A percentile compares a stretch with the other conserved stretches of the same genome.
phyloP scores from a whole-genome alignment of 2,888 invertebrate genomes.

The Phytoseiulus persimilis region DNA sequence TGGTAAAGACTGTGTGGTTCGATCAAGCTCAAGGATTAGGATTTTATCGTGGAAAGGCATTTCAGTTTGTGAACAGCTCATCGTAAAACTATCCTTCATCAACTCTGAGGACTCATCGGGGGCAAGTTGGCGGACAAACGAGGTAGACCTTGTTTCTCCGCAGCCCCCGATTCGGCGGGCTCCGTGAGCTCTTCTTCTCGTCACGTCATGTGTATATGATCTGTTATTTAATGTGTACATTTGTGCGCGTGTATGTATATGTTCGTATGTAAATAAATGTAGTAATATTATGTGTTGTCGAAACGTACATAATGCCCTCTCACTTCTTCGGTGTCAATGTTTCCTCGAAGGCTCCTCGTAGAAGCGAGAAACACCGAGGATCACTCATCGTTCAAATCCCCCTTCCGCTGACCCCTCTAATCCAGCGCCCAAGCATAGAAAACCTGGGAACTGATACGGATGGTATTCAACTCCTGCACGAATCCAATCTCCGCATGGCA shows the following conservation, averaged over 20 bases:
- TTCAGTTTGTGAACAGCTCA: background rate
- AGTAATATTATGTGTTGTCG: background rate
- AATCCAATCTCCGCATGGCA: too few species aligned
- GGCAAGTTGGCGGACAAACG: background rate
- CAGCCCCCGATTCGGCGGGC: background rate
- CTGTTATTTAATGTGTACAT: background rate
- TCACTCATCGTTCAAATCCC: too few species aligned
- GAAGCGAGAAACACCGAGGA: too few species aligned
- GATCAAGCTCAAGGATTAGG: background rate
- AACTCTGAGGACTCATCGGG: background rate
- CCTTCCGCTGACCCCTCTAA: too few species aligned
- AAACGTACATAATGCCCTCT: background rate
- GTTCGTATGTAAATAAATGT: conserved; percentile 5
- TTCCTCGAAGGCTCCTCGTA: too few species aligned
- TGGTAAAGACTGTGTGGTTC: background rate
- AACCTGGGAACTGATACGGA: too few species aligned
- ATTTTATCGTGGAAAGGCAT: background rate
- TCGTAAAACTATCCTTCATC: background rate
- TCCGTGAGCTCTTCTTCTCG: background rate
- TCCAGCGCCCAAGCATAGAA: too few species aligned
- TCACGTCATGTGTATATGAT: background rate
- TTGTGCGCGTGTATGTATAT: background rate
- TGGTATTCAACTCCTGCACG: too few species aligned
- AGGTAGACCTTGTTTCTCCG: too few species aligned
- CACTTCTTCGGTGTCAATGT: background rate